Base-by-base conservation (phyloP, 92 coral and sea anemone species). In the Hydrozoanthus gracilis region DNA sequence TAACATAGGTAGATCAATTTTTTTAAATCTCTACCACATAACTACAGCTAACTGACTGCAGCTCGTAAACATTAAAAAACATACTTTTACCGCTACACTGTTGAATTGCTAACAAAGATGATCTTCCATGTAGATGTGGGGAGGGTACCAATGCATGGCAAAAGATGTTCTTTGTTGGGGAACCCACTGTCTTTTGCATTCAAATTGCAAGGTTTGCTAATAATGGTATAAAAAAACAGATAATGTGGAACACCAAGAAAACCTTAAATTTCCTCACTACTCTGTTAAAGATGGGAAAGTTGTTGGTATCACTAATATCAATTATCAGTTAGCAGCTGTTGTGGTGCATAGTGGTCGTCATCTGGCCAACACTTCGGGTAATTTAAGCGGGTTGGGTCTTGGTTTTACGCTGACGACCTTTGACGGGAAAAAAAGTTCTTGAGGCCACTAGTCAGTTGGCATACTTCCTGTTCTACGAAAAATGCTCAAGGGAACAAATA, bases 381-480 rank as follows among this genome's bases (percentile, higher is more conserved):
- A n/a, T 58, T 69, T 14, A 83, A 83, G 68, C 27, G 50, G 58
- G 67, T 58, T 61, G 89, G 76, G 47, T 48, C 8, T 71, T 86
- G 89, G 89, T 86, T 13, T 54, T 74, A 66, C 16, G 50, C 66
- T 17, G 88, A 86, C 46, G 83, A 75, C 69, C 39, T 18, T 12
- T 66, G 56, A 49, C 44, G 51, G 62, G 69, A 56, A 51, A 74
- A 76, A 48, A 17, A 62, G 56, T 39, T 35, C 82, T 86, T 48
- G 58, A 60, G 18, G 89, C 89, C 4, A 75, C 83, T 7, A 50
- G 65, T 71, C 89, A 74, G 16, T 73, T n/a, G 64, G 83, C 89
- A 35, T 76, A 86, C 50, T 72, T 86, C 12, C 51, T 86, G 16
- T 86, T 86, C 67, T 76, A 86, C 47, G 75, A 86, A 58, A 76